Evolutionary conservation across 2,888 invertebrate genomes (phyloP), one percentile per base, ranked within the genome.

Genomic region (Psococerastis gibbosa): DNA sequence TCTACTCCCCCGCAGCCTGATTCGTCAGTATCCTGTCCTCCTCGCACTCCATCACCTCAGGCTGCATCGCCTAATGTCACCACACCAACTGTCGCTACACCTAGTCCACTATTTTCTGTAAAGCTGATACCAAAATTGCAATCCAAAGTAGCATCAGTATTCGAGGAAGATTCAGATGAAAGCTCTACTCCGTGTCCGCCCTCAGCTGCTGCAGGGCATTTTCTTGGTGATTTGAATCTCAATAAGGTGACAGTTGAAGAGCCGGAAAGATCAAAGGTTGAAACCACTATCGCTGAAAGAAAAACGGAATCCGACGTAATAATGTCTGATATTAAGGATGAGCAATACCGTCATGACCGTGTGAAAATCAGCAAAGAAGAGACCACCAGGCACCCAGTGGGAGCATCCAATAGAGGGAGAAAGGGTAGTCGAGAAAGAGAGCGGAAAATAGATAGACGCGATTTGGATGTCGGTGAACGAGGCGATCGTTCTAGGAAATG

Each of bases 301-400:
- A n/a, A n/a, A n/a, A n/a, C n/a, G n/a, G n/a, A n/a, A n/a, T n/a
- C n/a, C n/a, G n/a, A n/a, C n/a, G n/a, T n/a, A n/a, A n/a, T n/a
- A n/a, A n/a, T n/a, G n/a, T n/a, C n/a, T n/a, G n/a, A n/a, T n/a
- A n/a, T n/a, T n/a, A n/a, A n/a, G n/a, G n/a, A n/a, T n/a, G n/a
- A n/a, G n/a, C n/a, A n/a, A n/a, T n/a, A n/a, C n/a, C n/a, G n/a
- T n/a, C n/a, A n/a, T n/a, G n/a, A n/a, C n/a, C n/a, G n/a, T n/a
- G n/a, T n/a, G n/a, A n/a, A n/a, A n/a, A n/a, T n/a, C n/a, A n/a
- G n/a, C n/a, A n/a, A n/a, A n/a, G n/a, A n/a, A n/a, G n/a, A n/a
- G 51, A 51, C 32, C 50, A 50, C 32, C 51, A 32, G 17, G 31
- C 20, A 17, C 41, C 18, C 16, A 44, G 33, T 32, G 35, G 22